A percentile compares a stretch with the other conserved stretches of the same genome.
Conservation (phyloP, 1,140 invertebrate species). For the Heliothis subflexa region DNA sequence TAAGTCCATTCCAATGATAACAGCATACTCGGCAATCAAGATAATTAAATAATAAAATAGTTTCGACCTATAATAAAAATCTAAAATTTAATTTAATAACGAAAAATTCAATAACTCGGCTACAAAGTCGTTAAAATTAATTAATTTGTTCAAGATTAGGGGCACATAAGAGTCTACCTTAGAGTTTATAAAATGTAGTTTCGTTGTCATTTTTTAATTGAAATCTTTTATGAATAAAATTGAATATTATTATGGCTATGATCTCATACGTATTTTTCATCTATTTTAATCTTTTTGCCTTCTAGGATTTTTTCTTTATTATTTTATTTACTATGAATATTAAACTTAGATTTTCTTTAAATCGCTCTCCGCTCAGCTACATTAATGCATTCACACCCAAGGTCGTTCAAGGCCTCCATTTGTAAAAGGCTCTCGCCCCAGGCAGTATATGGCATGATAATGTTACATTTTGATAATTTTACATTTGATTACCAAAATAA, state of each 20-base stretch:
- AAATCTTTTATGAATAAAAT: too few relatives aligned
- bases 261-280: too few relatives aligned
- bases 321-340: neutral
- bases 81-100: neutral
- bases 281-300: too few relatives aligned
- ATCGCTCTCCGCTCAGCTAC: slow-evolving; percentile 1
- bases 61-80: neutral
- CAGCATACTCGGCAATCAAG: neutral
- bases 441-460: slow-evolving; percentile 32
- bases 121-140: slow-evolving; percentile 5
- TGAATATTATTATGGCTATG: too few relatives aligned
- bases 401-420: slow-evolving; percentile 43
- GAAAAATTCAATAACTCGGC: neutral
- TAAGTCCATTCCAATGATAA: too few relatives aligned
- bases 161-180: neutral
- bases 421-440: slow-evolving; percentile 38
- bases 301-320: neutral
- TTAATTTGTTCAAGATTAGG: neutral
- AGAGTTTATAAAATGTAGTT: neutral
- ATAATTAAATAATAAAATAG: neutral
- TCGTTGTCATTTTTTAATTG: neutral
- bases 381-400: slow-evolving; percentile 18
- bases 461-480: slow-evolving; percentile 21
- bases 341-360: neutral
- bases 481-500: slow-evolving; percentile 51